Conservation (phyloP, 2,797 vertebrate genomes). For the Podarcis lilfordi region DNA sequence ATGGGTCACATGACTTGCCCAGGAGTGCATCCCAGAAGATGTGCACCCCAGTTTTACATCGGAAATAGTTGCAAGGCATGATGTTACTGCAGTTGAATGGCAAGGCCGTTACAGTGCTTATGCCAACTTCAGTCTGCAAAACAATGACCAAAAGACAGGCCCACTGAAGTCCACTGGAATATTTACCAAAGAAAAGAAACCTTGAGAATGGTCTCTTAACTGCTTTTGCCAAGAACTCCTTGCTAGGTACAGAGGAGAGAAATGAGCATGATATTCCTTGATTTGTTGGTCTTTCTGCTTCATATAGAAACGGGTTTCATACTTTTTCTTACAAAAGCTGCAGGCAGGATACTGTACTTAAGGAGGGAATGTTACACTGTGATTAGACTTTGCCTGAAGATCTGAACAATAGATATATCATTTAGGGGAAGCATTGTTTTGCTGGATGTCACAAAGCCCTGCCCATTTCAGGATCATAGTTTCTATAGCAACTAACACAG, state of each 20-base stretch:
- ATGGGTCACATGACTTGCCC: no score
- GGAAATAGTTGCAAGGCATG: no score
- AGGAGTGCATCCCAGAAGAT: no score
- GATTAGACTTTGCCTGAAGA: constrained; percentile 39
- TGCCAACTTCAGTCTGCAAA: neutral
- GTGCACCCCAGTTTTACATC: no score
- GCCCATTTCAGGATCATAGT: constrained; percentile 54
- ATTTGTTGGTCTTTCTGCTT: constrained; percentile 19
- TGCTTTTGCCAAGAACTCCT: neutral
- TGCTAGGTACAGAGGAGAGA: neutral
- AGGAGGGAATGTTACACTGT: constrained; percentile 29
- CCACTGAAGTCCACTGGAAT: neutral
- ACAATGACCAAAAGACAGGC: neutral
- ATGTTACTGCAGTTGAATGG: neutral
- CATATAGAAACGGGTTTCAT: constrained; percentile 1
- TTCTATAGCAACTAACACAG: constrained; percentile 70
- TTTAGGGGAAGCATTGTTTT: constrained; percentile 53
- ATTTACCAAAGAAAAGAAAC: neutral
- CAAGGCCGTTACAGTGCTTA: neutral
- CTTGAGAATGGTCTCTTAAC: neutral
- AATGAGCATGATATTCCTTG: neutral
- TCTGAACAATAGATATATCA: neutral
- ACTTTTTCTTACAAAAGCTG: neutral
- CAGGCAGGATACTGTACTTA: constrained; percentile 25
- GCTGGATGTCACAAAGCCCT: constrained; percentile 48